Evolutionary conservation across 2,888 invertebrate species (phyloP), one percentile per base, ranked within the genome.

Genomic region (Drosophila pullipes): DNA sequence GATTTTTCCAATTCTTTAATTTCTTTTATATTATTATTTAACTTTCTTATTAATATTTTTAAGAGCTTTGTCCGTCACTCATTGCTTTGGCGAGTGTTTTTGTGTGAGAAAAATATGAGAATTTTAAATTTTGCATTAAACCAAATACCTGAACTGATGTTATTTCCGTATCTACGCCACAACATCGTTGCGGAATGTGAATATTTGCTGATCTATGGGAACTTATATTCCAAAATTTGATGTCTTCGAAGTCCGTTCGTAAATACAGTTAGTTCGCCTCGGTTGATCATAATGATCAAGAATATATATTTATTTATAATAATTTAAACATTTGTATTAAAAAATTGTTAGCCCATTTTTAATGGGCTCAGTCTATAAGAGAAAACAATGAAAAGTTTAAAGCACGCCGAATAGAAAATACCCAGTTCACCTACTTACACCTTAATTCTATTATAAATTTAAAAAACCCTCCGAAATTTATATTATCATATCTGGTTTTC

Each of bases 51-150:
- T 74, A 70, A 85, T 80, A 69, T 72, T 82, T 76, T 78, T 69
- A 80, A 81, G 75, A 80, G 73, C 71, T 66, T 60, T 71, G 62
- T 47, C 67, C 73, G 70, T 69, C 69, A 44, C 70, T 74, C 69
- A 90, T 81, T 82, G 75, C 63, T 67, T 58, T 53, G 58, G 62
- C 68, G 18, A 63, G 50, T 53, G 47, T 30, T 18, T 13, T 33
- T 57, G 65, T 30, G 59, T 58, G 37, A 4, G 16, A 9, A 25
- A 47, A 2, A 25, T 1, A 25, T 25, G 16, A 25, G 47, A 25
- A 25, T 25, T 7, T 16, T 2, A 2, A 4, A 25, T 7, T 47
- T 7, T 7, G 16, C 7, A 2, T 4, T 16, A 47, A 47, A 4
- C 22, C 22, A 25, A 25, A 22, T 44, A 44, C 22, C 5, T 5